Evolutionary conservation across 1,140 invertebrate species (phyloP).

Genomic region (Hypothenemus hampei): DNA sequence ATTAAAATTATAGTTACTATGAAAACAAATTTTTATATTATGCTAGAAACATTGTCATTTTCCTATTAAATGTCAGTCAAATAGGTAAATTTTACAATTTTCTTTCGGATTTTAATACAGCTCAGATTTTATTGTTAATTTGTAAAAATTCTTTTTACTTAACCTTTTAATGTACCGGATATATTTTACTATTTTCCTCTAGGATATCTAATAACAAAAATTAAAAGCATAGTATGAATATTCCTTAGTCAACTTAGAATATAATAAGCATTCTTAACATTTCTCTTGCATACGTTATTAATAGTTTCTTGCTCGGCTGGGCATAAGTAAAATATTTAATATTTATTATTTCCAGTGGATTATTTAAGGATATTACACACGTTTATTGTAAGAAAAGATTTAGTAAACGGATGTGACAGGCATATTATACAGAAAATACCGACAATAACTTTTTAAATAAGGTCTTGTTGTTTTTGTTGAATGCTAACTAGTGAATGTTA

Average conservation of each 20-base stretch:
- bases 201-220: too few species aligned
- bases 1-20: background rate
- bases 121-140: too few species aligned
- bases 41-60: conserved; percentile 4
- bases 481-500: too few species aligned
- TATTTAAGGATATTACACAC: background rate
- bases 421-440: background rate
- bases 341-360: conserved; percentile 4
- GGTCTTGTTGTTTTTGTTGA: too few species aligned
- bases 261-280: background rate
- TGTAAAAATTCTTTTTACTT: too few species aligned
- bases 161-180: too few species aligned
- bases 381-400: background rate
- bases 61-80: conserved; percentile 8
- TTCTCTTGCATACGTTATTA: background rate
- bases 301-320: background rate
- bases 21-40: conserved; percentile 1
- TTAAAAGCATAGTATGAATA: too few species aligned
- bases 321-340: background rate
- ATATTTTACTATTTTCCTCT: too few species aligned
- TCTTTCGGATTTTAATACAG: too few species aligned
- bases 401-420: conserved; percentile 3
- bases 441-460: too few species aligned
- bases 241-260: too few species aligned
- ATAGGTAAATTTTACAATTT: conserved; percentile 6